Evolutionary conservation across 1,140 invertebrate species (phyloP).

Genomic region (Ceratosolen solmsi): DNA sequence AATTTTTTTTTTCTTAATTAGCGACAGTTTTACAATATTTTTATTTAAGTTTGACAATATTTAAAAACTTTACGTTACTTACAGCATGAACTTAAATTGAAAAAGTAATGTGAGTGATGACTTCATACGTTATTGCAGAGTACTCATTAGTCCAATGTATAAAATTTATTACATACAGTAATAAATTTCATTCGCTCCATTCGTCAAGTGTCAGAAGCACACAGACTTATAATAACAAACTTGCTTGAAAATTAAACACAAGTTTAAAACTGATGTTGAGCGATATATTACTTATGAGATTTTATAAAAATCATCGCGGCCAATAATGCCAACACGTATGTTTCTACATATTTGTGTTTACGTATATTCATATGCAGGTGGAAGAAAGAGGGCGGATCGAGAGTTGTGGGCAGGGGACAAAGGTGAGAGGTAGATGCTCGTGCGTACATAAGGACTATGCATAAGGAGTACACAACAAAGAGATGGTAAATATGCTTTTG

Average conservation of each 20-base stretch:
- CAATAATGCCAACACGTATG: too few relatives aligned
- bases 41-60: too few relatives aligned
- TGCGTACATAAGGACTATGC: background rate
- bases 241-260: background rate
- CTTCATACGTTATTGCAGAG: too few relatives aligned
- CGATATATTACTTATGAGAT: background rate
- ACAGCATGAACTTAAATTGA: too few relatives aligned
- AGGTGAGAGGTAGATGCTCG: too few relatives aligned
- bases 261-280: background rate
- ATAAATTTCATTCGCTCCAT: background rate
- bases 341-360: too few relatives aligned
- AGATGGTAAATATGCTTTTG: background rate
- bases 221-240: background rate
- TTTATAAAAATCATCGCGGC: background rate
- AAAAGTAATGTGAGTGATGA: too few relatives aligned
- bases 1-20: too few relatives aligned
- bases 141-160: background rate
- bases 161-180: background rate
- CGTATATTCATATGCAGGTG: too few relatives aligned
- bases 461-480: background rate
- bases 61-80: too few relatives aligned
- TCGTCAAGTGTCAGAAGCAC: background rate
- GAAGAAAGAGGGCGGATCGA: background rate
- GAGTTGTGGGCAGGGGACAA: background rate
- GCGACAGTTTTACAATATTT: too few relatives aligned